Base-by-base conservation (phyloP, 2,888 invertebrate species). In the Gortyna flavago region DNA sequence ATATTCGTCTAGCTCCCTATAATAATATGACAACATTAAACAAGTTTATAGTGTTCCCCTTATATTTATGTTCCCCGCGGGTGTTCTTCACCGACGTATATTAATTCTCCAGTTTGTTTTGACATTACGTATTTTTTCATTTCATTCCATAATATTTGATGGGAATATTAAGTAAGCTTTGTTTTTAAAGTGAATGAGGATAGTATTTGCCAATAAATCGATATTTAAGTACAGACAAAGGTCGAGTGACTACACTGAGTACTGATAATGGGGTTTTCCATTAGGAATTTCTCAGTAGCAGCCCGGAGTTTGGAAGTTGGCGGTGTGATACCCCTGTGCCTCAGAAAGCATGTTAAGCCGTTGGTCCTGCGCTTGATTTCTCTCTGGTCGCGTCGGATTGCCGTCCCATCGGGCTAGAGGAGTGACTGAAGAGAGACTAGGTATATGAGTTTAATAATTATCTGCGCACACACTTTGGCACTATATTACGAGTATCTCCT, bases 61-160 rank as follows among this genome's bases (percentile, higher is more conserved):
- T 77, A 78, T 73, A 69, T 77, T 66, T 77, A 3, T 68, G 78
- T 72, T 57, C 87, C 82, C 83, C 87, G 86, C 87, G 85, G 89
- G 84, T 77, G 74, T 75, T 79, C 82, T 83, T 68, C 84, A 76
- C 29, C 68, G 80, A 77, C 73, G 83, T 83, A 84, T 85, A 87
- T 88, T 88, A 86, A 87, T 85, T 81, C 65, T 21, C 35, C 71
- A 32, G 77, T 72, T 80, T 84, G 80, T 84, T 85, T 85, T 82
- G 79, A 77, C 71, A 76, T 77, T 75, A 73, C 62, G 75, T 67
- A 76, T 72, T 78, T 76, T 72, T 72, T 75, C 66, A 67, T 67
- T 32, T 66, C 44, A 44, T 72, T 83, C 51, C 71, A 66, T 68
- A 35, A 70, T 51, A 75, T 76, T 82, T 82, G 61, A 67, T 73